Evolutionary conservation across 2,113 vertebrate genomes (phyloP), one percentile per base, ranked within the genome.

Genomic region (Stigmatopora argus): DNA sequence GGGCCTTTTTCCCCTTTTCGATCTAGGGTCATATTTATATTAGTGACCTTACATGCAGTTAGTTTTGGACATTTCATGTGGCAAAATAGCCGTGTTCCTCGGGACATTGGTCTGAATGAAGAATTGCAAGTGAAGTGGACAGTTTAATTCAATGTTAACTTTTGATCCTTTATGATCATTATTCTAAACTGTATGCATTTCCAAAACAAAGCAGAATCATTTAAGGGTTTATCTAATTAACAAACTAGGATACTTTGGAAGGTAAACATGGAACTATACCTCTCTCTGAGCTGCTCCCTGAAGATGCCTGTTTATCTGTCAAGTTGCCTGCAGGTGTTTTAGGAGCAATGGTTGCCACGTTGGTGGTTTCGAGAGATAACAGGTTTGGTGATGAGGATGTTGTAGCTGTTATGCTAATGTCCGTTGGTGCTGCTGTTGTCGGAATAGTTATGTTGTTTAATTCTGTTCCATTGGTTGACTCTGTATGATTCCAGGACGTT

Each of bases 221-320:
- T 19, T 7, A 3, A 13, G n/a, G 35, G 11, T 62, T 13, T 4
- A 31, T 34, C 15, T 34, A 12, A 12, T 58, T 34, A 11, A 58
- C 14, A 48, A 48, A 15, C 41, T 49, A 34, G 7, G 13, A 70
- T 61, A 48, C 35, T 7, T 41, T 63, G 21, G 74, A 44, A 66
- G 56, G 35, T 65, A 60, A 78, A 55, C 68, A 31, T 21, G 48
- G 17, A 21, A 14, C 44, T 0, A 35, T 84, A 83, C 84, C 88
- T 88, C 77, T 82, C 0, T 79, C 80, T 38, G 78, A 71, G 69
- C 47, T 68, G 63, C 64, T 59, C 17, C 68, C 64, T 13, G 56
- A 46, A 23, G 55, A 71, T 1, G 38, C 21, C 0, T 8, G 62
- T 53, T 66, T 62, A 26, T 77, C 70, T 3, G 83, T 77, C 13